These are phyloP conservation scores for Lordiphosa andalusiaca DNA, from an alignment of 2,888 invertebrate genomes.

Conservation along the genomic window DNA sequence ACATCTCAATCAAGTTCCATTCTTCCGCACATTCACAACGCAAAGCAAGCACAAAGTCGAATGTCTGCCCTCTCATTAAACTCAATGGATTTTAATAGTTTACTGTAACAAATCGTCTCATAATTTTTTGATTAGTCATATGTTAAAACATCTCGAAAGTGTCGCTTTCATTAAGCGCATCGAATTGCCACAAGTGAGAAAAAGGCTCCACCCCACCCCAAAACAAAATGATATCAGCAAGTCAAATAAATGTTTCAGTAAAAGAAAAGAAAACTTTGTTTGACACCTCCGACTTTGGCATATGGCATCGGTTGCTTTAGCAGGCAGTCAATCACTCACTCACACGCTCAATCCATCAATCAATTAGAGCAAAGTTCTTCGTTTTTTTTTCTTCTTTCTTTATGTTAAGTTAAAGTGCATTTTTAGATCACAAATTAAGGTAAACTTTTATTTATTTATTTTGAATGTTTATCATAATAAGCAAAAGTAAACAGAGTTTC, in stretches of 20 bases:
- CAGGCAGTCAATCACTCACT: conserved; percentile 19
- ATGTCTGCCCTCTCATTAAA: conserved; percentile 12
- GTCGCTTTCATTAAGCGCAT: conserved; percentile 67
- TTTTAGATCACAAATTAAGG: conserved; percentile 45
- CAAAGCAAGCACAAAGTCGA: not conserved
- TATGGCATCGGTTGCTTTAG: conserved; percentile 41
- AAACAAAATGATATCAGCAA: conserved; percentile 18
- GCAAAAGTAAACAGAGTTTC: conserved; percentile 63
- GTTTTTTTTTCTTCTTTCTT: too few species aligned
- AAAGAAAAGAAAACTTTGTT: conserved; percentile 11
- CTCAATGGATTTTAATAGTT: conserved; percentile 45
- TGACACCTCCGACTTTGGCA: conserved; percentile 59
- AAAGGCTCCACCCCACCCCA: conserved; percentile 44
- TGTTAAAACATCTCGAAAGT: conserved; percentile 43
- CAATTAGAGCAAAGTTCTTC: conserved; percentile 43
- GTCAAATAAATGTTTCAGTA: conserved; percentile 46
- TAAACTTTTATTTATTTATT: conserved; percentile 18
- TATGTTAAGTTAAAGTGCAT: conserved; percentile 53
- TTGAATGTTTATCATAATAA: conserved; percentile 68
- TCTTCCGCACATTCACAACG: conserved; percentile 16
- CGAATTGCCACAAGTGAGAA: conserved; percentile 46
- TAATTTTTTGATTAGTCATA: conserved; percentile 69
- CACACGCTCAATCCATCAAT: conserved; percentile 50
- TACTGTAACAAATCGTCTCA: conserved; percentile 65
- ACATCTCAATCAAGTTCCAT: conserved; percentile 59